These are phyloP conservation scores for Brachyistius frenatus DNA, from an alignment of 2,113 vertebrate genomes.

Conservation along the genomic window DNA sequence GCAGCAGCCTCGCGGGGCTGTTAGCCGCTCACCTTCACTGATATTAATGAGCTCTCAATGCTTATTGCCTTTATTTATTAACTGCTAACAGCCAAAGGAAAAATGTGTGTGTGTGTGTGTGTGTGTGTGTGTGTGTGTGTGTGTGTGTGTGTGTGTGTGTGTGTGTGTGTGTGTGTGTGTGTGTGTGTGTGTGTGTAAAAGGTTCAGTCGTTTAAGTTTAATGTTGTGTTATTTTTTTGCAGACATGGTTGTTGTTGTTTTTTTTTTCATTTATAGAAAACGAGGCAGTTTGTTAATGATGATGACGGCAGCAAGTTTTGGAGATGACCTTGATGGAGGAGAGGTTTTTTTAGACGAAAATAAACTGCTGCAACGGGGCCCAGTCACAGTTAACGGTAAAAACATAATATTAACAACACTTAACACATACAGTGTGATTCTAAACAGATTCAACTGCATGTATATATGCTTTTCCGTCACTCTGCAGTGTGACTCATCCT, in stretches of 20 bases:
- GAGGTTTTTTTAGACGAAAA: conserved; percentile 5
- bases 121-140: conserved; percentile 18
- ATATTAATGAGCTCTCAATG: conserved; percentile 70
- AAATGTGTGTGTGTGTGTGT: neutral
- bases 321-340: conserved; percentile 48
- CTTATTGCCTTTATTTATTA: conserved; percentile 71
- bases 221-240: conserved; percentile 64
- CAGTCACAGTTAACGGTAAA: neutral
- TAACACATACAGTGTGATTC: neutral
- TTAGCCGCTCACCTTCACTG: conserved; percentile 68
- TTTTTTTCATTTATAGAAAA: conserved; percentile 40
- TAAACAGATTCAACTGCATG: neutral
- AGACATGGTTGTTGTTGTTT: conserved; percentile 46
- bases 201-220: conserved; percentile 52
- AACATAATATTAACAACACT: neutral
- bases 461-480: neutral
- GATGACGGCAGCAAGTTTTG: conserved; percentile 61
- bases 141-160: conserved; percentile 14
- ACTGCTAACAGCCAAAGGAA: conserved; percentile 53
- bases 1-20: conserved; percentile 60
- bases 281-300: conserved; percentile 62
- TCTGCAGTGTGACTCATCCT: too few species aligned
- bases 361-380: neutral
- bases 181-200: conserved; percentile 9
- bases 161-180: conserved; percentile 3